These are phyloP conservation scores for Neomorphus geoffroyi DNA, from an alignment of 2,797 vertebrate species.

Conservation along the genomic window DNA sequence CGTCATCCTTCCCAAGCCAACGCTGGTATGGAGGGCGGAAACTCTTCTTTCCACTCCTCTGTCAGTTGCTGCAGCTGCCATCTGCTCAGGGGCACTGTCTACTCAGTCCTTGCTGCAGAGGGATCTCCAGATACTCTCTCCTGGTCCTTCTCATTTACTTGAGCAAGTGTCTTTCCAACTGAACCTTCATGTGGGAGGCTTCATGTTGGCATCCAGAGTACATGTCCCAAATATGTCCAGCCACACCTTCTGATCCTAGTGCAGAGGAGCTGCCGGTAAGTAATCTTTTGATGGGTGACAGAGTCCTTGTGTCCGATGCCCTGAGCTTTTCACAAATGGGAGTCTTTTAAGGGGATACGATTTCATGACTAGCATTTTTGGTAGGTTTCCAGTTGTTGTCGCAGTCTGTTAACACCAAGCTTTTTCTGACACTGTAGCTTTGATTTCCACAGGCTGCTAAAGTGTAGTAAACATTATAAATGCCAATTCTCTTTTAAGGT, in stretches of 20 bases:
- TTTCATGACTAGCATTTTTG: not conserved
- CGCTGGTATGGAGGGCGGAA: not conserved
- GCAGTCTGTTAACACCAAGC: not conserved
- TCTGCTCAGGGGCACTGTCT: not conserved
- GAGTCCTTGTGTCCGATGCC: not conserved
- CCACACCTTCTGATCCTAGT: not conserved
- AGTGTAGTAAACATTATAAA: not conserved
- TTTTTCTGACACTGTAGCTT: not conserved
- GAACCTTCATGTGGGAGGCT: not conserved
- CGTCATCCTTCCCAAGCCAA: slow-evolving; percentile 40
- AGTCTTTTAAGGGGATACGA: not conserved
- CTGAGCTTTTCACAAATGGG: not conserved
- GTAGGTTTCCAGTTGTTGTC: not conserved
- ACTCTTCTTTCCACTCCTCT: not conserved
- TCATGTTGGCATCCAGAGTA: slow-evolving; percentile 45
- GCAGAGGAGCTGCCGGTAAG: slow-evolving; percentile 38
- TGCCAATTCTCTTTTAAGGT: not conserved
- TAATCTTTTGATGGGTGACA: not conserved
- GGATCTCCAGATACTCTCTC: not conserved
- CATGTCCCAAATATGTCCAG: slow-evolving; percentile 64
- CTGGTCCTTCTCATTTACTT: not conserved
- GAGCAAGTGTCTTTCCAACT: not conserved
- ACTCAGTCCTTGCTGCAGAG: not conserved
- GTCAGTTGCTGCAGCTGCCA: not conserved
- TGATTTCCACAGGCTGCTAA: not conserved